phyloP scores from a whole-genome alignment of 2,797 vertebrate species.

The Melanitta fusca region DNA sequence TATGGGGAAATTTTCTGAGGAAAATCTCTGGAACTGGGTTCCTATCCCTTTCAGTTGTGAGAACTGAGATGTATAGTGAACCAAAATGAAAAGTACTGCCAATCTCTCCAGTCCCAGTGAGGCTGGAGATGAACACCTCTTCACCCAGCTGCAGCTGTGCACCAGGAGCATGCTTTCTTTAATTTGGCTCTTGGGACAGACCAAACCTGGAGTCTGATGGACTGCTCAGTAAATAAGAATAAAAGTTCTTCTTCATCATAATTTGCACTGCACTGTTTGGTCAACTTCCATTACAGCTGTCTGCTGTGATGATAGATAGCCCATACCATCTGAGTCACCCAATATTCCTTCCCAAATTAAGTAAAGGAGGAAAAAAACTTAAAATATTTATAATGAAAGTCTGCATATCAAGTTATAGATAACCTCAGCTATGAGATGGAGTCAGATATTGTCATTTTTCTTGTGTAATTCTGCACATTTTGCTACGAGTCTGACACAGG shows the following conservation, averaged over 20 bases:
- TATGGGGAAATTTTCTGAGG: neutral
- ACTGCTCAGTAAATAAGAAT: neutral
- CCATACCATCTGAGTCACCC: neutral
- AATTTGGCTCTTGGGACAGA: neutral
- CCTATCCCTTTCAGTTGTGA: neutral
- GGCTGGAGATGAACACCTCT: neutral
- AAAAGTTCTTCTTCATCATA: neutral
- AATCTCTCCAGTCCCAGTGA: neutral
- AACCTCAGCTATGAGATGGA: constrained; percentile 10
- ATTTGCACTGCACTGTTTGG: neutral
- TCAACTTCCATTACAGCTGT: neutral
- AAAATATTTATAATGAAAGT: constrained; percentile 25
- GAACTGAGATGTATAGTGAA: neutral
- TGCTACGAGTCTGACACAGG: neutral
- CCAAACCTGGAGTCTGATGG: neutral
- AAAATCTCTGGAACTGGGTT: neutral
- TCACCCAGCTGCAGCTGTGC: neutral
- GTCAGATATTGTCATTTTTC: constrained; percentile 3
- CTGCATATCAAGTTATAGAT: neutral
- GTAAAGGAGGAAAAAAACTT: neutral
- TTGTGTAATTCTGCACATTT: constrained; percentile 7
- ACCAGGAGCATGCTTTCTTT: neutral
- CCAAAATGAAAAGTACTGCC: neutral
- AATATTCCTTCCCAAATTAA: constrained; percentile 10
- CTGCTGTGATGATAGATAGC: neutral